phyloP scores from a whole-genome alignment of 2,113 vertebrate species.

The Nicator chloris region DNA sequence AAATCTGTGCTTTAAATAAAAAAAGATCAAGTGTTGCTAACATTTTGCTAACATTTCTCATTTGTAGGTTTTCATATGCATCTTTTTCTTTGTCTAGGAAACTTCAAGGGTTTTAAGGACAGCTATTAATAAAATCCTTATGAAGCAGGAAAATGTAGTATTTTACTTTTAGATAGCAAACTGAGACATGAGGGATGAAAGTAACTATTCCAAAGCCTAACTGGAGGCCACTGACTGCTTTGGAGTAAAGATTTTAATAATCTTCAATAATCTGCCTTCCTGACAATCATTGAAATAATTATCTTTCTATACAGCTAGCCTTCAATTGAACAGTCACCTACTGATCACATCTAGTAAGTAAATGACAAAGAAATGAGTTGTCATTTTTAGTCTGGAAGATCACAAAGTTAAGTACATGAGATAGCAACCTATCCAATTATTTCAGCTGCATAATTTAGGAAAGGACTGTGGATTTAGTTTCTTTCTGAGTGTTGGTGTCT shows the following conservation, averaged over 20 bases:
- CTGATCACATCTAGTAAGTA: background rate
- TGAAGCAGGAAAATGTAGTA: background rate
- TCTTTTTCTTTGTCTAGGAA: background rate
- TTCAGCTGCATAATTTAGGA: background rate
- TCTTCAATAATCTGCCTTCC: background rate
- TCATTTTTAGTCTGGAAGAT: background rate
- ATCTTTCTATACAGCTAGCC: background rate
- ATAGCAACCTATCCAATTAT: background rate
- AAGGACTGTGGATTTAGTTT: background rate
- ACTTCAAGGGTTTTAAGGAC: background rate
- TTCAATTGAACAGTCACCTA: background rate
- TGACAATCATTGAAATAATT: background rate
- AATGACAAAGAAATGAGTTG: background rate
- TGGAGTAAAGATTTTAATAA: background rate
- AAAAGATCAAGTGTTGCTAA: background rate
- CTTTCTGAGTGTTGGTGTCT: background rate
- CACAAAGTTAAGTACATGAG: background rate
- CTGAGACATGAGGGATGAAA: background rate
- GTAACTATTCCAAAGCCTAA: background rate
- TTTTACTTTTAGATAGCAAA: background rate
- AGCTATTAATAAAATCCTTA: background rate
- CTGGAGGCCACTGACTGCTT: background rate
- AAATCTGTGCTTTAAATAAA: background rate
- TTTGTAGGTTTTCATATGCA: background rate
- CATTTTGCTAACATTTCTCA: background rate